phyloP scores from a whole-genome alignment of 2,888 invertebrate species.

The Thelaira solivaga region DNA sequence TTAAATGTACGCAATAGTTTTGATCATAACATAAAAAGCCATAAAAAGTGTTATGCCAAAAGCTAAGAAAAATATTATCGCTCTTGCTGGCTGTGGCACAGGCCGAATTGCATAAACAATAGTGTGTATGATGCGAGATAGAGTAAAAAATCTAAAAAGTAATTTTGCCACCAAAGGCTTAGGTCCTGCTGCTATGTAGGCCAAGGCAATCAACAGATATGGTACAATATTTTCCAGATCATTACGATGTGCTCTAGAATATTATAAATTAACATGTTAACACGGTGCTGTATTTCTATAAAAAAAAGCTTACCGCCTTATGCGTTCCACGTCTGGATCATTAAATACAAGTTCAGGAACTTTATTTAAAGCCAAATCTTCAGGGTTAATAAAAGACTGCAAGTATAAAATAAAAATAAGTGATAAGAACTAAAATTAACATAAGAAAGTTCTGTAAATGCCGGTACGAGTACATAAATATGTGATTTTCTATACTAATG shows the following conservation, averaged over 20 bases:
- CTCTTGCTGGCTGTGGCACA: slow-evolving; percentile 80
- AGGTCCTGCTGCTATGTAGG: slow-evolving; percentile 80
- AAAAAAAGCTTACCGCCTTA: slow-evolving; percentile 74
- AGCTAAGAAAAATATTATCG: slow-evolving; percentile 76
- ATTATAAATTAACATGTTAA: neutral
- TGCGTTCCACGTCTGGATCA: slow-evolving; percentile 79
- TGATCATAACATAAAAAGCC: slow-evolving; percentile 75
- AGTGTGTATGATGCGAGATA: slow-evolving; percentile 80
- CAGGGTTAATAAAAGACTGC: slow-evolving; percentile 77
- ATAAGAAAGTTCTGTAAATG: no score
- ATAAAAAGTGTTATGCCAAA: slow-evolving; percentile 78
- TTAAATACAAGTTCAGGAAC: slow-evolving; percentile 70
- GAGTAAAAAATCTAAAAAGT: slow-evolving; percentile 79
- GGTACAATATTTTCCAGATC: slow-evolving; percentile 83
- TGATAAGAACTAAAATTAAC: no score
- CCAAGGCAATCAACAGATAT: slow-evolving; percentile 79
- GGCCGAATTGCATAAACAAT: slow-evolving; percentile 81
- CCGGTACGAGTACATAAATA: no score
- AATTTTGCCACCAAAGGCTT: slow-evolving; percentile 77
- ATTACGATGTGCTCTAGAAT: slow-evolving; percentile 82
- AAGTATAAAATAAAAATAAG: neutral
- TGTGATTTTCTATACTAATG: no score
- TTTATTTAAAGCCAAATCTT: slow-evolving; percentile 72
- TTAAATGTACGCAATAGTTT: slow-evolving; percentile 59
- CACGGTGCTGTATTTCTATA: neutral